These are phyloP conservation scores for Eupleurogrammus muticus DNA, from an alignment of 2,797 vertebrate species.

Conservation along the genomic window DNA sequence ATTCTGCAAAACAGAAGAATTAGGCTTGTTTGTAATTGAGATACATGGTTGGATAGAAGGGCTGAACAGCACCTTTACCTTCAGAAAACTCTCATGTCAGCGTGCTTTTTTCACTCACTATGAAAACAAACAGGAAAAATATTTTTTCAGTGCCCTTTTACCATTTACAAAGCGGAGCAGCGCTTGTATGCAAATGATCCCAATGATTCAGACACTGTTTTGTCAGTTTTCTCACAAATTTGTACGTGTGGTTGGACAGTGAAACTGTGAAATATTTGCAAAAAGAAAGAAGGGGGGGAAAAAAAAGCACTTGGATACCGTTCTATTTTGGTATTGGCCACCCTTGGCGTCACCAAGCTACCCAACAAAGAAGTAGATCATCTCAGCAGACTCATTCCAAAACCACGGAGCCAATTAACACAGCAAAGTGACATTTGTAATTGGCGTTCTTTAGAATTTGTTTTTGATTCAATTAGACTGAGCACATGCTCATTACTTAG, in stretches of 20 bases:
- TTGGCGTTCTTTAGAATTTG: conserved; percentile 31
- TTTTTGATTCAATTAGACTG: conserved; percentile 49
- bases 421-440: conserved; percentile 44
- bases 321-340: conserved; percentile 70
- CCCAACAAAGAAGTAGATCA: conserved; percentile 65
- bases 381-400: conserved; percentile 68
- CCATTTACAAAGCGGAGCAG: neutral
- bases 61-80: neutral
- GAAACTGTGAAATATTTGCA: conserved; percentile 51
- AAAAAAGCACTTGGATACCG: conserved; percentile 64
- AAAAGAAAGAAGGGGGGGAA: conserved; percentile 24
- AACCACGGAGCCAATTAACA: conserved; percentile 44
- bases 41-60: neutral
- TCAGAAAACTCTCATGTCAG: neutral
- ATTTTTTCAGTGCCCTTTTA: too few relatives aligned
- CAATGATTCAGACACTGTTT: conserved; percentile 32
- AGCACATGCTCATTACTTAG: conserved; percentile 32
- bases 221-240: conserved; percentile 33
- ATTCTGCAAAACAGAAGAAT: neutral
- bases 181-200: neutral
- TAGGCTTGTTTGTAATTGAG: neutral
- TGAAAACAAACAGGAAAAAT: too few relatives aligned
- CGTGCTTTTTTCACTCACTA: neutral
- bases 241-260: conserved; percentile 18
- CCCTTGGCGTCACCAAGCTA: conserved; percentile 55